A percentile compares a stretch with the other conserved stretches of the same genome.
phyloP scores from a whole-genome alignment of 2,797 vertebrate species.

The Gambusia yucatana region DNA sequence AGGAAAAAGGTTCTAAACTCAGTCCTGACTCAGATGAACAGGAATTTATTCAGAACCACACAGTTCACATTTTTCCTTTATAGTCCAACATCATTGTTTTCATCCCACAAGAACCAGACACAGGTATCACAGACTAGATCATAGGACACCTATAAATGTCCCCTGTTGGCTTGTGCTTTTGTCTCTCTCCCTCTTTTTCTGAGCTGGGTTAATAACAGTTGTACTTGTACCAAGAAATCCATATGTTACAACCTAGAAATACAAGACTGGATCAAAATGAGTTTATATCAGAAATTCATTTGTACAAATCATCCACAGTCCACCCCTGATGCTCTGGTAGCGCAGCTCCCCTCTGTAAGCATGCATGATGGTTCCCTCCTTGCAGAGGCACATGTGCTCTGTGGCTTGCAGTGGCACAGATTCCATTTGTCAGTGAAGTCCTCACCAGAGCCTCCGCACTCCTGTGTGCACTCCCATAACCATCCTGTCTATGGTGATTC shows the following conservation, averaged over 20 bases:
- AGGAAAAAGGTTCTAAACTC: background rate
- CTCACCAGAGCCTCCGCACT: background rate
- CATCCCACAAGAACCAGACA: background rate
- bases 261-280: background rate
- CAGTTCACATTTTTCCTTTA: background rate
- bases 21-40: slow-evolving; percentile 17
- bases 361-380: background rate
- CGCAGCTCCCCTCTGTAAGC: background rate
- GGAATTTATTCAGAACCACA: slow-evolving; percentile 5
- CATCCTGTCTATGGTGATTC: background rate
- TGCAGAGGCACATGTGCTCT: background rate
- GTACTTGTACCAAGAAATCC: background rate
- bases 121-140: background rate
- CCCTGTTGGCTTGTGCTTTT: background rate
- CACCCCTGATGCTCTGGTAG: background rate
- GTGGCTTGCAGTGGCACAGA: background rate
- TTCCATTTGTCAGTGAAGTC: background rate
- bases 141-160: background rate
- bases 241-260: background rate
- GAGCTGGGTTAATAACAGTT: background rate
- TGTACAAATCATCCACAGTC: background rate
- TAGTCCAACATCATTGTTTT: slow-evolving; percentile 7
- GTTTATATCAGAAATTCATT: background rate
- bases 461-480: background rate
- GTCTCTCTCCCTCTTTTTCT: background rate